A percentile compares a stretch with the other conserved stretches of the same genome.
phyloP scores from a whole-genome alignment of 2,113 vertebrate species.

The Cettia cetti region DNA sequence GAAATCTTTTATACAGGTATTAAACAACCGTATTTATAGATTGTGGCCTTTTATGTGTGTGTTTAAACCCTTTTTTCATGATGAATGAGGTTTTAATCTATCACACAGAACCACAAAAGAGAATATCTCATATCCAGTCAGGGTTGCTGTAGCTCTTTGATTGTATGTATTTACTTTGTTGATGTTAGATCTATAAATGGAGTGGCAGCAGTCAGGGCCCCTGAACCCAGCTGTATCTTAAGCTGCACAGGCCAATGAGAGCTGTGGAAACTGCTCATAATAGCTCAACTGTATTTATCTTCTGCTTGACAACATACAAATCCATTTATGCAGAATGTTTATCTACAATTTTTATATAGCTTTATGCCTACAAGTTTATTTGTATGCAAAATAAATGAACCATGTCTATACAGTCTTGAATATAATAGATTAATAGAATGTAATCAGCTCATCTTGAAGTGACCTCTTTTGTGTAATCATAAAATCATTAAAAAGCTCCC shows the following conservation, averaged over 20 bases:
- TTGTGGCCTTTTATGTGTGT: neutral
- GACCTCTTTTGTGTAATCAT: neutral
- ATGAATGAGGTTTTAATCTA: neutral
- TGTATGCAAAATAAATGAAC: neutral
- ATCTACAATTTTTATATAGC: neutral
- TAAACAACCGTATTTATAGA: neutral
- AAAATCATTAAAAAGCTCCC: neutral
- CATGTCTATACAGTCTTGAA: neutral
- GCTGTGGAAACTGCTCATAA: neutral
- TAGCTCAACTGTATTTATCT: neutral
- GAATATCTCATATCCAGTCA: neutral
- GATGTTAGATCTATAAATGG: neutral
- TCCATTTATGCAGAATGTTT: neutral
- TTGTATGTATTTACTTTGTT: neutral
- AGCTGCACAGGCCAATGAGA: neutral
- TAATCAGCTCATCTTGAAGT: neutral
- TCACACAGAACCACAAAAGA: neutral
- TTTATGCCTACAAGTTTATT: neutral
- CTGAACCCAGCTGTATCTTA: neutral
- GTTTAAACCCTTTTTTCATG: neutral
- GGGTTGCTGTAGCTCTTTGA: neutral
- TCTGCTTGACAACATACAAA: neutral
- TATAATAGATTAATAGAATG: neutral
- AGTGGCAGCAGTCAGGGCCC: neutral
- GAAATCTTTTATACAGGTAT: rapidly evolving